These are phyloP conservation scores for Aphelenchoides besseyi DNA, from an alignment of 1,140 invertebrate genomes.

Conservation along the genomic window DNA sequence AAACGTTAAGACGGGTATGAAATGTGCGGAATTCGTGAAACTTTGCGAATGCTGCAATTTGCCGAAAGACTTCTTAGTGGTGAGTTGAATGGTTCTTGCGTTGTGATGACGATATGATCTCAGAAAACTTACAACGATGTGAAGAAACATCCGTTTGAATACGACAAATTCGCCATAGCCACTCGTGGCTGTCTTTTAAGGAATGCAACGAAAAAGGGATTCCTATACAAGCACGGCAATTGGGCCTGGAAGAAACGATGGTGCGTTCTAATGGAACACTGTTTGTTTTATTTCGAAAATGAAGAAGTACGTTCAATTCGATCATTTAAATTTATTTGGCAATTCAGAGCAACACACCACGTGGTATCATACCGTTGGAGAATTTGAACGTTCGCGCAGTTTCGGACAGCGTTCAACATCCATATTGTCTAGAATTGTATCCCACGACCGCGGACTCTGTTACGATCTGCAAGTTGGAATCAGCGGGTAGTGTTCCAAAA, in stretches of 20 bases:
- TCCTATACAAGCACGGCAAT: constrained; percentile 13
- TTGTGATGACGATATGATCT: too few relatives aligned
- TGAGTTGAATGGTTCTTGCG: background rate
- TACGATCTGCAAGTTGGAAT: constrained; percentile 19
- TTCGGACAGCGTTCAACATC: constrained; percentile 1
- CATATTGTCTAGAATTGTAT: constrained; percentile 15
- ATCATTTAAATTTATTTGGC: background rate
- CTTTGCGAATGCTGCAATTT: constrained; percentile 1
- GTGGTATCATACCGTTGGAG: constrained; percentile 12
- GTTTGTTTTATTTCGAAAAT: constrained; percentile 12
- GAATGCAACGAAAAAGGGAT: constrained; percentile 14
- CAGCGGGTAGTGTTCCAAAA: constrained; percentile 10
- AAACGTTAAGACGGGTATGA: constrained; percentile 14
- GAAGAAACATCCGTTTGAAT: constrained; percentile 4
- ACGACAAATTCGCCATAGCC: constrained; percentile 5
- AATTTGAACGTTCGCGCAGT: background rate
- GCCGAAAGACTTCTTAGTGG: constrained; percentile 15
- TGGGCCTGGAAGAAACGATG: constrained; percentile 16
- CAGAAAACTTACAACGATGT: constrained; percentile 20
- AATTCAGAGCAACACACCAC: background rate
- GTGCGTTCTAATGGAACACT: constrained; percentile 16
- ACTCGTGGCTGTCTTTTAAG: background rate
- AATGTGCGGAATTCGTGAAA: constrained; percentile 12
- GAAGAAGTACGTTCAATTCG: background rate
- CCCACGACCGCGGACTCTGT: constrained; percentile 2